Evolutionary conservation across 2,113 vertebrate genomes (phyloP).

Genomic region (Butorides virescens): DNA sequence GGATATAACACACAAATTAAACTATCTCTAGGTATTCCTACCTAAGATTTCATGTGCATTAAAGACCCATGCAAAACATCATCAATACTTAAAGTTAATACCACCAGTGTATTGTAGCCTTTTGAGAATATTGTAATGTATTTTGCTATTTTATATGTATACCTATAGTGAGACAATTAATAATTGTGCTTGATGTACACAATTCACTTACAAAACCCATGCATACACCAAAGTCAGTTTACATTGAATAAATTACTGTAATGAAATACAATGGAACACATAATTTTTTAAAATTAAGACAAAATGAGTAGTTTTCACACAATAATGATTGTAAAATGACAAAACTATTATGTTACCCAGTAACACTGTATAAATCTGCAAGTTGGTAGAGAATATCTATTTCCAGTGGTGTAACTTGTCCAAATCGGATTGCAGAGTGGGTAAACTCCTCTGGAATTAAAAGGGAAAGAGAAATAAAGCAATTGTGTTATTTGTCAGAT

Average conservation of each 20-base stretch:
- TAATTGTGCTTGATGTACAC: background rate
- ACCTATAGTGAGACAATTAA: background rate
- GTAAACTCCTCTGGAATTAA: conserved; percentile 90
- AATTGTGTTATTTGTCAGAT: background rate
- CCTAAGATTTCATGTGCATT: background rate
- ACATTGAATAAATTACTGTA: background rate
- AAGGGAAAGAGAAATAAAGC: conserved; percentile 10
- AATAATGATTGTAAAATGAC: background rate
- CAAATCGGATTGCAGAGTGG: conserved; percentile 93
- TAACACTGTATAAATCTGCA: conserved; percentile 86
- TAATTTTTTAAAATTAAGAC: background rate
- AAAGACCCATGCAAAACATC: background rate
- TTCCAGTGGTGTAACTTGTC: conserved; percentile 94
- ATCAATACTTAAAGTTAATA: background rate
- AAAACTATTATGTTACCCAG: conserved; percentile 81
- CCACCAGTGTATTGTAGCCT: background rate
- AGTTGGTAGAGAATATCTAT: conserved; percentile 94
- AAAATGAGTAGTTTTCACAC: background rate
- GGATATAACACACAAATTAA: background rate
- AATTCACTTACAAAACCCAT: background rate
- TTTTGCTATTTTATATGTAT: background rate
- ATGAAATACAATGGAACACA: background rate
- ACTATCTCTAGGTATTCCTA: background rate
- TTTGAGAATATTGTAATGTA: background rate
- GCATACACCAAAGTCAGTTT: background rate